Percentiles rank a stretch among this genome's conserved stretches.
Conservation (phyloP, 2,113 vertebrate species). For the Ictalurus furcatus region DNA sequence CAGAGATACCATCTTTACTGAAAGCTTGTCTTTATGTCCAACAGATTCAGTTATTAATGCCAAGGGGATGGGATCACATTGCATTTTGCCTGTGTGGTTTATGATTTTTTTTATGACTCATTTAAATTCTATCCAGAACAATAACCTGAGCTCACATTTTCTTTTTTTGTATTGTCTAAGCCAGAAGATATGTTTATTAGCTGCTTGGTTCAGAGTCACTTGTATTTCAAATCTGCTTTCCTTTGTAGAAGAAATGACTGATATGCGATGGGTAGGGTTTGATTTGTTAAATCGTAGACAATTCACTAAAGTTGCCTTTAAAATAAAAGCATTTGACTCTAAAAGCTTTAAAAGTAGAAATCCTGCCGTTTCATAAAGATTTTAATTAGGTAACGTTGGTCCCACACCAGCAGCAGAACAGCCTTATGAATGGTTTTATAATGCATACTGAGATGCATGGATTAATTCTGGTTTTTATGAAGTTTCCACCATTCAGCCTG, state of each 20-base stretch:
- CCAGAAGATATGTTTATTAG: neutral
- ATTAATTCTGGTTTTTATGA: neutral
- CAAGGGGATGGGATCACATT: neutral
- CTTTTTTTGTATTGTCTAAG: slow-evolving; percentile 3
- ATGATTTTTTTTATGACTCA: slow-evolving; percentile 2
- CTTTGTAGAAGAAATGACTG: slow-evolving; percentile 14
- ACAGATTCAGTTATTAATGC: slow-evolving; percentile 15
- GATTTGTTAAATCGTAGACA: neutral
- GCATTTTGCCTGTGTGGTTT: neutral
- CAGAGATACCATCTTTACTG: too few species aligned
- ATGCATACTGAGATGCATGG: neutral
- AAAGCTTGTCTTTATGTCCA: neutral
- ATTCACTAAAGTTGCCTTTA: neutral
- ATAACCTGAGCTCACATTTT: slow-evolving; percentile 8
- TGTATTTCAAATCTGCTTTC: slow-evolving; percentile 4
- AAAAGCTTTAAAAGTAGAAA: neutral
- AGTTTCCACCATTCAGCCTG: slow-evolving; percentile 6
- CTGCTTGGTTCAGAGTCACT: neutral
- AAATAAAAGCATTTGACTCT: neutral
- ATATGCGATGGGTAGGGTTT: neutral
- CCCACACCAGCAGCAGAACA: neutral
- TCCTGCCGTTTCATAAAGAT: neutral
- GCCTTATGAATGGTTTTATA: neutral
- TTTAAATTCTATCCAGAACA: slow-evolving; percentile 26
- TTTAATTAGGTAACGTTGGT: neutral